Base-by-base conservation (phyloP, 2,888 invertebrate species). In the Papilio demoleus region DNA sequence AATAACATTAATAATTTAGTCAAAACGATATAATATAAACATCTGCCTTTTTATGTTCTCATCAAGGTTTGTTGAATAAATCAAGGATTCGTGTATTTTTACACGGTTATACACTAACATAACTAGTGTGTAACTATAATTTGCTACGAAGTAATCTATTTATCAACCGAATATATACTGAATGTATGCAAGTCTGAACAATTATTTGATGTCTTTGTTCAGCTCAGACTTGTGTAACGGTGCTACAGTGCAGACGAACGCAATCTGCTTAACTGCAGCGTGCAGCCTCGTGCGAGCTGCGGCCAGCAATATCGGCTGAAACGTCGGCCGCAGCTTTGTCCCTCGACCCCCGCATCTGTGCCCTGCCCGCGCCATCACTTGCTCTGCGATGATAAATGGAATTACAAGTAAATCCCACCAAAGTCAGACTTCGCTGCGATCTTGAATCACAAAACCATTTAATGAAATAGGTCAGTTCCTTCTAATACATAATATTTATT, bases 331-430 rank as follows among this genome's bases (percentile, higher is more conserved):
- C 42, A 27, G 42, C 40, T 42, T 42, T 31, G 42, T 5, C 17
- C 40, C 31, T 14, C 9, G 63, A n/a, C 36, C 31, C 31, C 4
- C 31, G 31, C 31, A 3, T 6, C 31, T 6, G 31, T 6, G 31
- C 31, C 31, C 31, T 6, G 6, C n/a, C 40, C 34, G 3, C 11
- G 53, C n/a, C 36, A 12, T 8, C 42, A 45, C 42, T 58, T 47
- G 58, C 47, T n/a, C 0, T n/a, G 27, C n/a, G 19, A 47, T 47
- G 40, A 61, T 67, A 67, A 53, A 47, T 19, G n/a, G 19, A 38
- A 50, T 67, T 50, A 67, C 50, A 38, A 24, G 27, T 50, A 50
- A 66, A 66, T 66, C 47, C 47, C 24, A 6, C 24, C 59, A 14
- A n/a, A 47, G 47, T 47, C 24, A 45, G 34, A 14, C 19, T 24